phyloP scores from a whole-genome alignment of 2,113 vertebrate genomes.

The Catagonus wagneri region DNA sequence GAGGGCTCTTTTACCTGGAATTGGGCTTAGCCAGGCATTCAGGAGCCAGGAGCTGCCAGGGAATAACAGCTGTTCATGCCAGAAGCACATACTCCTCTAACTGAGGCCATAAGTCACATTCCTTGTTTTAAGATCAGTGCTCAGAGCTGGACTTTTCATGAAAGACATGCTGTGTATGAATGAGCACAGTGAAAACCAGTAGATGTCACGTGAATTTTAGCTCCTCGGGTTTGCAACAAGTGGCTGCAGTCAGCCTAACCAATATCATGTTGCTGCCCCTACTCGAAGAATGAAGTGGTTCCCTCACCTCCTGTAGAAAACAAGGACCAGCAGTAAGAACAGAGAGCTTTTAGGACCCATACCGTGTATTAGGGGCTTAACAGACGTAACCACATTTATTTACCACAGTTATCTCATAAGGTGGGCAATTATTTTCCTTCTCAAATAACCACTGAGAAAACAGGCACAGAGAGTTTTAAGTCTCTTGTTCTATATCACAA shows the following conservation, averaged over 20 bases:
- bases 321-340: not conserved
- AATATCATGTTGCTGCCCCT: not conserved
- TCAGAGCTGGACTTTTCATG: not conserved
- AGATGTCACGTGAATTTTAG: not conserved
- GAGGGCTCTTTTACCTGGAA: not conserved
- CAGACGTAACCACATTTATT: conserved; percentile 12
- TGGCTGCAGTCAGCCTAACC: not conserved
- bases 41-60: not conserved
- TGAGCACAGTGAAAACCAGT: not conserved
- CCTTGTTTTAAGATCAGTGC: conserved; percentile 3
- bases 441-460: not conserved
- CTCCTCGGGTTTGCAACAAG: not conserved
- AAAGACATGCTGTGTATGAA: not conserved
- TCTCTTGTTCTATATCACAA: not conserved
- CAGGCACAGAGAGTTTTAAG: not conserved
- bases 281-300: not conserved
- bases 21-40: not conserved
- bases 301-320: not conserved
- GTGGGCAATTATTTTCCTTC: not conserved
- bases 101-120: not conserved
- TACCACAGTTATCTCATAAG: not conserved
- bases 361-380: not conserved
- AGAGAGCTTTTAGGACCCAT: not conserved
- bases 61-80: not conserved
- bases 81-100: not conserved